Base-by-base conservation (phyloP, 2,888 invertebrate species). In the Pseudococcus jackbeardsleyi region DNA sequence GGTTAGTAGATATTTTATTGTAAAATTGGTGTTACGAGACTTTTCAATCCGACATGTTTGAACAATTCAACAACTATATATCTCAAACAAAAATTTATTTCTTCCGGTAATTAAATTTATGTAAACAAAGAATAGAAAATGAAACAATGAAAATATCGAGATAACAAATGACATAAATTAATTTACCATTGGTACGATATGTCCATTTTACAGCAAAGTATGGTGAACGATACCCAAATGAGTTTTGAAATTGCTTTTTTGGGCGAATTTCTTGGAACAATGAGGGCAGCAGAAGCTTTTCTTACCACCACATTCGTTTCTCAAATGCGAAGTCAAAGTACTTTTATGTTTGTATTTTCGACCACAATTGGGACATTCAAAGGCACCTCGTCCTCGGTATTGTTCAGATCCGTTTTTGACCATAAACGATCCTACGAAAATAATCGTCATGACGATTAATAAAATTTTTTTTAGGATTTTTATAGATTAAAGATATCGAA, bases 301-400 rank as follows among this genome's bases (percentile, higher is more conserved):
- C 88, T 92, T 92, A 89, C 92, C 92, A 87, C 93, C 92, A 90
- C 93, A 93, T 89, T 93, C 93, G 91, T 92, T 92, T 68, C 91
- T 90, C 64, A 90, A 50, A 89, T 91, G 91, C 19, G 90, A 90
- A 46, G 89, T 90, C 54, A 91, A 89, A 8, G 90, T 90, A 15
- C 90, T 89, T 87, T 90, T 90, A 26, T 90, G 90, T 54, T 90
- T 90, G 89, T 91, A 91, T 17, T 89, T 88, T 89, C 90, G 90
- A 11, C 90, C 90, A 89, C 91, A 91, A 6, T 89, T 88, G n/a
- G 77, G 89, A 42, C 89, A 89, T 12, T 64, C 9, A n/a, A 26
- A 85, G 46, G 39, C 19, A 4, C 72, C 72, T 17, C 33, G 4
- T 33, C 72, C 72, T 33, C 72, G 72, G 17, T 39, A 33, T 72